Base-by-base conservation (phyloP, 2,797 vertebrate genomes). In the Trichosurus vulpecula region DNA sequence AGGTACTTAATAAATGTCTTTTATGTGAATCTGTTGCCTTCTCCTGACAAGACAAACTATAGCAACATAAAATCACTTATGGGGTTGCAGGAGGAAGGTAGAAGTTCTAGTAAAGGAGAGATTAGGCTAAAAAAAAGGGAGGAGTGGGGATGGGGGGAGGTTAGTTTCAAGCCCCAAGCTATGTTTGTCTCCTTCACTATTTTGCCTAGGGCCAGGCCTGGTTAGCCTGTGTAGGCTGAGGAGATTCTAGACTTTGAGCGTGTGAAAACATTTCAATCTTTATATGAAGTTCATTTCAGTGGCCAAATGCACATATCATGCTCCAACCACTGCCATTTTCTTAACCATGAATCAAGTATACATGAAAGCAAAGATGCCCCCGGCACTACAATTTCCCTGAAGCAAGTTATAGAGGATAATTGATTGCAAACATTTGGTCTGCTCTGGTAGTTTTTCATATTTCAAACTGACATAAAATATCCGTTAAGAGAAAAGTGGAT, bases 191-290 rank as follows among this genome's bases (percentile, higher is more conserved):
- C 9, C 92, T 93, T 93, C 74, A 91, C 35, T 91, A 90, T 90
- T 94, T 90, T 94, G 51, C 19, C 53, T 29, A 31, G n/a, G 9
- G 41, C 56, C 66, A 58, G 90, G 31, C 57, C 12, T 14, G 47
- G 66, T 74, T n/a, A 92, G 92, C 27, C 90, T 93, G 55, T 94
- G 87, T 90, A 92, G 25, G 52, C 94, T 95, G 52, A 91, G 53
- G 53, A 81, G 90, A 31, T 57, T 93, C 51, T 94, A 31, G 94
- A 52, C 95, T 94, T 95, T 66, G 55, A 61, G 11, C 25, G 10
- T 93, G 35, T n/a, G 51, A 6, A 90, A n/a, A 19, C 94, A 58
- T 55, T 97, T 97, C 54, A 91, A 30, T 81, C 96, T 95, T 74
- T 61, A 92, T 91, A 55, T 41, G n/a, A 53, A 31, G 91, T 96